A percentile compares a stretch with the other conserved stretches of the same genome.
Evolutionary conservation across 2,797 vertebrate genomes (phyloP).

Genomic region (Anguilla anguilla): DNA sequence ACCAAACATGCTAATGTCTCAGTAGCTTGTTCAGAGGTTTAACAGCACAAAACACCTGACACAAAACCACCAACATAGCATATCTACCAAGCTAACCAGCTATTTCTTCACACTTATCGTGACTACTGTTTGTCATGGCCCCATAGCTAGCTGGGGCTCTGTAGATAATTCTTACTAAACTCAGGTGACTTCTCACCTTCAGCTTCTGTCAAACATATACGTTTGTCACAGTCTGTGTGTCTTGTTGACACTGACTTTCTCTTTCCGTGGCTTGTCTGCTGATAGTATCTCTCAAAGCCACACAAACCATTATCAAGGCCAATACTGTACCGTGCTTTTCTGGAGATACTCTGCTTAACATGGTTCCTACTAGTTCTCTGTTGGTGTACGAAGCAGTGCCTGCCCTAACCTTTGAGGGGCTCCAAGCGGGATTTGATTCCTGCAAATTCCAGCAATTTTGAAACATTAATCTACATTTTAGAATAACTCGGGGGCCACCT

Average conservation of each 20-base stretch:
- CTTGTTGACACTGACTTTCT: neutral
- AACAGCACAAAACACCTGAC: neutral
- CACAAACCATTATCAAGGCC: neutral
- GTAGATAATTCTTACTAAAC: neutral
- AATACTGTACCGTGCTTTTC: neutral
- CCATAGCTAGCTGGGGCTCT: neutral
- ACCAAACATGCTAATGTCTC: neutral
- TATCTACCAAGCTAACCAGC: neutral
- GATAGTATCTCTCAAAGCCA: neutral
- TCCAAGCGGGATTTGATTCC: no score
- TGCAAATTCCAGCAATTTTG: no score
- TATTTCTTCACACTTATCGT: neutral
- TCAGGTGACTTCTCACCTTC: neutral
- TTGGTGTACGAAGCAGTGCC: neutral
- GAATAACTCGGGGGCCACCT: no score
- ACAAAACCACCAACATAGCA: neutral
- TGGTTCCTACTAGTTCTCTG: neutral
- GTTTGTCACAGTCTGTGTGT: neutral
- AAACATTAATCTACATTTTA: no score
- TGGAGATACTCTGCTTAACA: neutral
- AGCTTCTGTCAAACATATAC: neutral
- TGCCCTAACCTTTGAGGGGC: no score
- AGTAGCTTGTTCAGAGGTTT: neutral
- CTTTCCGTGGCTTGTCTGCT: neutral
- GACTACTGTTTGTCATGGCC: constrained; percentile 21